Base-by-base conservation (phyloP, 2,797 vertebrate species). In the Ispidina lecontei region DNA sequence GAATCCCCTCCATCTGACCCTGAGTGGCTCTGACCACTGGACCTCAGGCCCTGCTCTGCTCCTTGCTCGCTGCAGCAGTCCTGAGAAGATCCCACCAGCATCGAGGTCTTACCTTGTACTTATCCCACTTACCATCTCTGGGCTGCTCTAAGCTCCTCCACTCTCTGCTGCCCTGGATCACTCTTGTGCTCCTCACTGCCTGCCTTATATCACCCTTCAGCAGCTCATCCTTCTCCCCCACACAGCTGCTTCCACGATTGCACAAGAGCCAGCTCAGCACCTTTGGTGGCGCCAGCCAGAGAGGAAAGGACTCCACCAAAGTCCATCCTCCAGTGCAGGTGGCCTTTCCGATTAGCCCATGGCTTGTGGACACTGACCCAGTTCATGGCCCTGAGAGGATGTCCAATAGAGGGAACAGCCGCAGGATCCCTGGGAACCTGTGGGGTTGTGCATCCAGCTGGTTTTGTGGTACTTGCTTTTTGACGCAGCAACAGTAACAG, bases 121-220 rank as follows among this genome's bases (percentile, higher is more conserved):
- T 21, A 33, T 26, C 28, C 19, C 39, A 44, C 96, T 95, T 37
- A 95, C 95, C 95, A 93, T 89, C 0, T 6, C 74, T 43, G 14
- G 67, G 59, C 14, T 2, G 3, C 17, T 22, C 31, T 6, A 14
- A 9, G 29, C 70, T 84, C 56, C 65, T 74, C 33, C 60, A 52
- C 18, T 11, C 78, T 9, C 7, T 2, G 5, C 47, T 9, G 71
- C 14, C 39, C 46, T 2, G 4, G 26, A 8, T 2, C 1, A 19
- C 49, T 77, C 47, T 17, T 0, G 26, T 15, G 41, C 60, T 79
- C 41, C 33, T 17, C 0, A 3, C 68, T 0, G 6, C 0, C 5
- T 12, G 81, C 89, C 33, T 96, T 96, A 89, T 96, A 96, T 97
- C 4, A 12, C 73, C 60, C 69, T 10, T 25, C 6, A 2, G 47